Percentiles rank a stretch among this genome's conserved stretches.
Evolutionary conservation across 2,888 invertebrate genomes (phyloP).

Genomic region (Pammene aurita): DNA sequence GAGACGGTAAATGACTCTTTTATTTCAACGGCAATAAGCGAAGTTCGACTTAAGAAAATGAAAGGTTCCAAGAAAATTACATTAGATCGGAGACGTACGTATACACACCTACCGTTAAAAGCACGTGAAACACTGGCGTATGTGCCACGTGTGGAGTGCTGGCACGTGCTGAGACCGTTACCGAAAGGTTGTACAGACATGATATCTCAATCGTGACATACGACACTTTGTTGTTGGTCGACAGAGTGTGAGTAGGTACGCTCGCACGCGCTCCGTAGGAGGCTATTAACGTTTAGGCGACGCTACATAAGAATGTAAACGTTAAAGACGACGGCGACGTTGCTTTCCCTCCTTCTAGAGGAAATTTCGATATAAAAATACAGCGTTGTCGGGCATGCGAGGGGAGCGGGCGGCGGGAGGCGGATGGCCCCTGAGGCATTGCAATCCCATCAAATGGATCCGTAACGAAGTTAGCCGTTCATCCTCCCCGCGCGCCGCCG

Average conservation of each 20-base stretch:
- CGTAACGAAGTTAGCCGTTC: slow-evolving; percentile 89
- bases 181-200: slow-evolving; percentile 4
- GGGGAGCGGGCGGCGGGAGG: slow-evolving; percentile 53
- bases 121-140: slow-evolving; percentile 65
- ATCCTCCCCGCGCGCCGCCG: slow-evolving; percentile 83
- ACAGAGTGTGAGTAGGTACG: slow-evolving; percentile 45
- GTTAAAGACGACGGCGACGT: slow-evolving; percentile 79
- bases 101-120: slow-evolving; percentile 70
- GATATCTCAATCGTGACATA: slow-evolving; percentile 1
- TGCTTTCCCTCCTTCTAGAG: slow-evolving; percentile 75
- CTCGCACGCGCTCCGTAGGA: slow-evolving; percentile 67
- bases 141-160: slow-evolving; percentile 46
- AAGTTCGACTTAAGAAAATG: slow-evolving; percentile 68
- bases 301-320: slow-evolving; percentile 84
- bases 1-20: slow-evolving; percentile 61
- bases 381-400: slow-evolving; percentile 66
- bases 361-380: slow-evolving; percentile 84
- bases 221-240: slow-evolving; percentile 19
- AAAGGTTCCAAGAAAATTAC: slow-evolving; percentile 70
- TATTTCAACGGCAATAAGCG: slow-evolving; percentile 63
- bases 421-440: slow-evolving; percentile 81
- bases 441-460: slow-evolving; percentile 91
- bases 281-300: slow-evolving; percentile 81
- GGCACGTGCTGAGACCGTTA: slow-evolving; percentile 17
- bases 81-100: slow-evolving; percentile 70